phyloP scores from a whole-genome alignment of 1,140 invertebrate species.

The Neodiprion pinetum region DNA sequence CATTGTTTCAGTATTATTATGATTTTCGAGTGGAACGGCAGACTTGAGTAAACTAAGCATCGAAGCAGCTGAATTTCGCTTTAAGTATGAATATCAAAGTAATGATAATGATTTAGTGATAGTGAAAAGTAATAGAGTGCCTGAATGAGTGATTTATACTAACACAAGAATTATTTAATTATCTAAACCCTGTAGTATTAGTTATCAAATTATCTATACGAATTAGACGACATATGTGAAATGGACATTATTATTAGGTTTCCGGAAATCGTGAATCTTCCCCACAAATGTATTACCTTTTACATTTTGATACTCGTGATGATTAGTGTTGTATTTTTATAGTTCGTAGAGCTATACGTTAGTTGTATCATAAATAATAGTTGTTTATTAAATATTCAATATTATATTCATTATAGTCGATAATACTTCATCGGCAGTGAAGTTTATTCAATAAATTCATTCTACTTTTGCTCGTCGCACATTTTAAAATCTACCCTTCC shows the following conservation, averaged over 20 bases:
- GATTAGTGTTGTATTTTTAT: slow-evolving; percentile 55
- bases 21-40: slow-evolving; percentile 60
- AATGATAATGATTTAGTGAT: slow-evolving; percentile 47
- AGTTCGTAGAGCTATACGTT: slow-evolving; percentile 44
- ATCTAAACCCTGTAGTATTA: slow-evolving; percentile 20
- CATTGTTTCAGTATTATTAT: slow-evolving; percentile 55
- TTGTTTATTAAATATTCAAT: slow-evolving; percentile 37
- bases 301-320: slow-evolving; percentile 50
- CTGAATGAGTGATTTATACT: slow-evolving; percentile 54
- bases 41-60: slow-evolving; percentile 47
- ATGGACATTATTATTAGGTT: slow-evolving; percentile 23
- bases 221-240: slow-evolving; percentile 31
- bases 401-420: background rate
- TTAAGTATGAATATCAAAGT: slow-evolving; percentile 37
- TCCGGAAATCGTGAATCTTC: slow-evolving; percentile 20
- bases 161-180: slow-evolving; percentile 30
- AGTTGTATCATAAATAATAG: slow-evolving; percentile 47
- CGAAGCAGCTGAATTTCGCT: slow-evolving; percentile 37
- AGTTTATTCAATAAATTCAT: background rate
- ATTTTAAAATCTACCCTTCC: background rate
- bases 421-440: background rate
- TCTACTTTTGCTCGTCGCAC: background rate
- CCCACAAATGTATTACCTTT: slow-evolving; percentile 34
- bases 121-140: slow-evolving; percentile 57
- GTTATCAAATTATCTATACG: slow-evolving; percentile 23